Evolutionary conservation across 1,140 invertebrate species (phyloP).

Genomic region (Papilio polyxenes): DNA sequence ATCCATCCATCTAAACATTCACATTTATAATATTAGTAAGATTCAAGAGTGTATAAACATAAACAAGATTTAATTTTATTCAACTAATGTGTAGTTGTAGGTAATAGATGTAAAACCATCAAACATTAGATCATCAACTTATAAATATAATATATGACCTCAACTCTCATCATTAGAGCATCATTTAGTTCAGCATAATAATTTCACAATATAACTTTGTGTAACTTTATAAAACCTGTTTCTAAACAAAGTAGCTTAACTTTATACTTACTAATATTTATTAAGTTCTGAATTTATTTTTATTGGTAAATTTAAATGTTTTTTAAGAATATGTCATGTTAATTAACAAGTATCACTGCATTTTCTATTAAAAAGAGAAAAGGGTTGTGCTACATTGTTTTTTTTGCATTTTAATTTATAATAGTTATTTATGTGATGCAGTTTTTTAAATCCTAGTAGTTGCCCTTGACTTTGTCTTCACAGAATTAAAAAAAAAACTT

Average conservation of each 20-base stretch:
- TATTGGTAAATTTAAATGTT: neutral
- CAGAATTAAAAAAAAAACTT: too few relatives aligned
- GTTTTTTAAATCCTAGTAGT: too few relatives aligned
- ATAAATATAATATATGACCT: neutral
- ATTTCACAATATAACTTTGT: conserved; percentile 13
- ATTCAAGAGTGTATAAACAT: neutral
- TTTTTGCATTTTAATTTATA: too few relatives aligned
- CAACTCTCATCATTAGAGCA: neutral
- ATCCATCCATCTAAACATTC: too few relatives aligned
- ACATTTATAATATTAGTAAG: too few relatives aligned
- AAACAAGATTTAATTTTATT: neutral
- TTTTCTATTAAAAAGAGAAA: too few relatives aligned
- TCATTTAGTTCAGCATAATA: neutral
- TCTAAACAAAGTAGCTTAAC: neutral
- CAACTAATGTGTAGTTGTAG: neutral
- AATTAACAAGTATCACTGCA: too few relatives aligned
- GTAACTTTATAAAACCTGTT: conserved; percentile 9
- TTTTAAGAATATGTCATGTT: neutral
- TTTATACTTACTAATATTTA: neutral
- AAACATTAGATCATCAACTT: conserved; percentile 30
- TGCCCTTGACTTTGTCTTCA: too few relatives aligned
- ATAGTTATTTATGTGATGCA: too few relatives aligned
- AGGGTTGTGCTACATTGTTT: too few relatives aligned
- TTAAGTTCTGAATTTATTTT: neutral
- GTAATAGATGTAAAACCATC: neutral